Conservation (phyloP, 1,140 invertebrate species). For the Hetaerina americana region DNA sequence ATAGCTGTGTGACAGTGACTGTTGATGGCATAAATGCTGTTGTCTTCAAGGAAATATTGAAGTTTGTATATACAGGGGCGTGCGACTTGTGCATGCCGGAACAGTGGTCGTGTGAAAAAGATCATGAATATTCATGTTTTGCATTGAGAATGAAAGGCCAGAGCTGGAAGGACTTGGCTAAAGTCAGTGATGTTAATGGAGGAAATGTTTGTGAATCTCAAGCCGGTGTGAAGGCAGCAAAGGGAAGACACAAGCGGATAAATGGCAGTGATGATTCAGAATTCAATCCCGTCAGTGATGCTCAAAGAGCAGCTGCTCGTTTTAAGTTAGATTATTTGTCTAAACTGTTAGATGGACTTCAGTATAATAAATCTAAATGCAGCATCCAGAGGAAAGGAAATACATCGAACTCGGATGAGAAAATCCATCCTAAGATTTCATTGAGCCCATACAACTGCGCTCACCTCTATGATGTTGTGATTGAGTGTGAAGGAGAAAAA, state of each 20-base stretch:
- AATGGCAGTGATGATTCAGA: too few relatives aligned
- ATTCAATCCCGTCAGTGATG: background rate
- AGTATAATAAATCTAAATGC: slow-evolving; percentile 17
- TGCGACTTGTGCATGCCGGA: slow-evolving; percentile 44
- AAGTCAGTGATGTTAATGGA: too few relatives aligned
- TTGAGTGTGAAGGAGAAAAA: slow-evolving; percentile 41
- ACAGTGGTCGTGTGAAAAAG: slow-evolving; percentile 18
- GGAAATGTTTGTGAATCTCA: too few relatives aligned
- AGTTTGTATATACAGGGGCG: slow-evolving; percentile 49
- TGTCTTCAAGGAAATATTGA: slow-evolving; percentile 48
- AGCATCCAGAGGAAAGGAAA: slow-evolving; percentile 6
- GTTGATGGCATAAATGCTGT: slow-evolving; percentile 40
- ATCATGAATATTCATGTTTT: background rate
- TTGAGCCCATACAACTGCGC: slow-evolving; percentile 27
- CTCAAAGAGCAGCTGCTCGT: slow-evolving; percentile 21
- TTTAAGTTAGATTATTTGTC: slow-evolving; percentile 3
- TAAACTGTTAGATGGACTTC: slow-evolving; percentile 10
- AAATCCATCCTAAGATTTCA: background rate
- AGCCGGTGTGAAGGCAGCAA: too few relatives aligned
- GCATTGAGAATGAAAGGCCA: too few relatives aligned
- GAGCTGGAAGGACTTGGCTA: too few relatives aligned
- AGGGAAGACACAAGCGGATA: background rate
- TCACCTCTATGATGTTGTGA: slow-evolving; percentile 45
- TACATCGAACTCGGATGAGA: background rate
- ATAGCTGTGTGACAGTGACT: slow-evolving; percentile 16